A percentile compares a stretch with the other conserved stretches of the same genome.
phyloP scores from a whole-genome alignment of 1,140 invertebrate genomes.

The Theocolax elegans region DNA sequence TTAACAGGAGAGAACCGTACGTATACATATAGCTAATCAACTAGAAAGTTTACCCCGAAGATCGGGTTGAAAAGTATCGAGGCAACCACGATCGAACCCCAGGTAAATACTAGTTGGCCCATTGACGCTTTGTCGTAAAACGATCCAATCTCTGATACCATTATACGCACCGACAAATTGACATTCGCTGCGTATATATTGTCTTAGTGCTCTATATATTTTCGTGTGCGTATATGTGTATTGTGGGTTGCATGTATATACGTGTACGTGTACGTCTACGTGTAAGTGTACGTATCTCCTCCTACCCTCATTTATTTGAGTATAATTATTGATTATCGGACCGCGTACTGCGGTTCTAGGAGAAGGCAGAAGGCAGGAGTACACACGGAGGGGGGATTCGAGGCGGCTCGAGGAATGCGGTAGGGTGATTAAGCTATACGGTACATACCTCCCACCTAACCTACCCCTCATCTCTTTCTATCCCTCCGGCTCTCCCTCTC shows the following conservation, averaged over 20 bases:
- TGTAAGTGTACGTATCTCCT: too few relatives aligned
- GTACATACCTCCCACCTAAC: slow-evolving; percentile 53
- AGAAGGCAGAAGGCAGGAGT: slow-evolving; percentile 51
- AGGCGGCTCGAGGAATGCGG: slow-evolving; percentile 60
- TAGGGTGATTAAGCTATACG: slow-evolving; percentile 69
- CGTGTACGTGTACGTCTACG: neutral
- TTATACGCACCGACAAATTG: slow-evolving; percentile 16
- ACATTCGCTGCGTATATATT: neutral
- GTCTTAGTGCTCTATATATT: slow-evolving; percentile 24
- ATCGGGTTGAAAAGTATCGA: slow-evolving; percentile 1
- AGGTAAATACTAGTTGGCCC: slow-evolving; percentile 4
- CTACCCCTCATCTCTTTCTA: slow-evolving; percentile 47
- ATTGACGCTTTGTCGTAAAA: slow-evolving; percentile 19
- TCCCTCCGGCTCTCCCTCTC: slow-evolving; percentile 48
- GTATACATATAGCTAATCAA: slow-evolving; percentile 6
- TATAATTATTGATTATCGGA: slow-evolving; percentile 69
- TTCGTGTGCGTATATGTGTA: too few relatives aligned
- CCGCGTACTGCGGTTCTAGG: slow-evolving; percentile 64
- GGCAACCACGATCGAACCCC: too few relatives aligned
- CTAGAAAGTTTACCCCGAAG: neutral
- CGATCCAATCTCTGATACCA: neutral
- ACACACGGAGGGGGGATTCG: slow-evolving; percentile 49
- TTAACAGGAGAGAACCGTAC: neutral
- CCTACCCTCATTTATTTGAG: too few relatives aligned
- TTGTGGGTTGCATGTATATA: too few relatives aligned